These are phyloP conservation scores for Enteromius mattozi DNA, from an alignment of 2,797 vertebrate genomes.

Conservation along the genomic window DNA sequence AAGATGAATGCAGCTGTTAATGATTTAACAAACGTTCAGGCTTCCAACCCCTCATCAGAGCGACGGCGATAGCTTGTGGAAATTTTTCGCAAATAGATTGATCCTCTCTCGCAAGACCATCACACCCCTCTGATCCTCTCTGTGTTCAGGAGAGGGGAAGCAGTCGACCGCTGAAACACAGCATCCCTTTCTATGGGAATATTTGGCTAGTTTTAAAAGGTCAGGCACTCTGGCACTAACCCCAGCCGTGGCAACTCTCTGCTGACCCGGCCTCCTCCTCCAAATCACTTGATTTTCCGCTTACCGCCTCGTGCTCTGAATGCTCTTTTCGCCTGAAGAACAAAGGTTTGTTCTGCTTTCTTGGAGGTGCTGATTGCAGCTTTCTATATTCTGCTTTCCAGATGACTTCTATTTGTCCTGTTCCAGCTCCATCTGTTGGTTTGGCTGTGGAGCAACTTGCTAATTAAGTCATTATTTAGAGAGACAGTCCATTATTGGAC, in stretches of 20 bases:
- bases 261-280: conserved; percentile 39
- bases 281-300: conserved; percentile 8
- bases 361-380: conserved; percentile 24
- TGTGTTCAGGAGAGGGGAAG: background rate
- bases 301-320: conserved; percentile 11
- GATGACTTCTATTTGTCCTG: conserved; percentile 58
- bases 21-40: background rate
- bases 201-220: conserved; percentile 50
- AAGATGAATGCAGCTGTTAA: conserved; percentile 21
- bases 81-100: background rate
- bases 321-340: conserved; percentile 40
- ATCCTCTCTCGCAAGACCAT: background rate
- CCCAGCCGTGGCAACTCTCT: conserved; percentile 36
- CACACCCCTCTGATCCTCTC: background rate
- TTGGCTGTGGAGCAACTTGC: conserved; percentile 50
- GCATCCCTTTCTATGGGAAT: conserved; percentile 23
- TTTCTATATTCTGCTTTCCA: conserved; percentile 43
- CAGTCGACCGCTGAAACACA: background rate
- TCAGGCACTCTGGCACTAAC: conserved; percentile 45
- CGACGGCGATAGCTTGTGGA: background rate
- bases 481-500: conserved; percentile 53
- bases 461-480: conserved; percentile 64
- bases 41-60: background rate
- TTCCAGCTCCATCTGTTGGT: conserved; percentile 62
- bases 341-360: conserved; percentile 29